Percentiles rank a stretch among this genome's conserved stretches.
phyloP scores from a whole-genome alignment of 1,140 invertebrate species.

The roundworm (Caenorhabditis elegans) region DNA sequence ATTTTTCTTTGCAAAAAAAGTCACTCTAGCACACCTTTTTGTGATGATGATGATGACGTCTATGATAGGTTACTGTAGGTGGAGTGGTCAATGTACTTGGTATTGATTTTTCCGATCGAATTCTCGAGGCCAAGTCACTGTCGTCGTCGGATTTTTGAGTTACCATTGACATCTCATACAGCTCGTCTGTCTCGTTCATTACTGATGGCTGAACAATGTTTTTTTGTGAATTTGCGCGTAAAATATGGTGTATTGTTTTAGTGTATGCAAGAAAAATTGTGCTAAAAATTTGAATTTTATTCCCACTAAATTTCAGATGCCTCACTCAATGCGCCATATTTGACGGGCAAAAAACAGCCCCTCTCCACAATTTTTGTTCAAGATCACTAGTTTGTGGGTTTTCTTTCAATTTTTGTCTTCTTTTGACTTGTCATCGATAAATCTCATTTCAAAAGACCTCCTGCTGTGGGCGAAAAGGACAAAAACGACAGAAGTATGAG shows the following conservation, averaged over 20 bases:
- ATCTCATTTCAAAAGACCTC: conserved; percentile 3
- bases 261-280: too few species aligned
- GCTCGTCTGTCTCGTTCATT: conserved; percentile 27
- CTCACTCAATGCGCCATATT: too few species aligned
- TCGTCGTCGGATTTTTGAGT: background rate
- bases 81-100: background rate
- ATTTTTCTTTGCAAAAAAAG: background rate
- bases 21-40: background rate
- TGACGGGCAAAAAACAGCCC: too few species aligned
- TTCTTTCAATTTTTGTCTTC: background rate
- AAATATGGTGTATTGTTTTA: too few species aligned
- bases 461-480: background rate
- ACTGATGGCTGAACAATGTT: conserved; percentile 15
- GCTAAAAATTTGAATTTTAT: too few species aligned
- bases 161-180: conserved; percentile 20
- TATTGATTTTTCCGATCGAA: background rate
- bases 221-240: too few species aligned
- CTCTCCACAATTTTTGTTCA: too few species aligned
- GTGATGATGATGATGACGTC: background rate
- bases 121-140: background rate
- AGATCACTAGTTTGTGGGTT: background rate
- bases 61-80: background rate
- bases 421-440: background rate
- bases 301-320: too few species aligned
- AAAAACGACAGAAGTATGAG: background rate